These are phyloP conservation scores for Latrodectus hesperus DNA, from an alignment of 2,888 invertebrate species.

Conservation along the genomic window DNA sequence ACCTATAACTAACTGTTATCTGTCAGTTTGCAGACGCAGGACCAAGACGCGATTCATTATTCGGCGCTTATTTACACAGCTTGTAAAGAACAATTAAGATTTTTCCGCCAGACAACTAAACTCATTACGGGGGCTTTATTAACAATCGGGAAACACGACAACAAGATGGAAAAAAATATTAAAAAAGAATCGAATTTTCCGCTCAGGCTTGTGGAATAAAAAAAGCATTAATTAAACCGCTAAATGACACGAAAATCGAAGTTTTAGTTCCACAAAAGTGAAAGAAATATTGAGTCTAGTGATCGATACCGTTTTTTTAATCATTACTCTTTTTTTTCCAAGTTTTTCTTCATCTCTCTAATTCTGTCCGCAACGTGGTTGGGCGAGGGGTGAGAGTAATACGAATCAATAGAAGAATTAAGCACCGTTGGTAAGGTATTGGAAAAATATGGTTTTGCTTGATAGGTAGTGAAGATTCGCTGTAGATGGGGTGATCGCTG, in stretches of 20 bases:
- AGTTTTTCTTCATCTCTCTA: not conserved
- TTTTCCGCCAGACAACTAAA: slow-evolving; percentile 53
- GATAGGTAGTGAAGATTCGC: not conserved
- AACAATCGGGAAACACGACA: slow-evolving; percentile 37
- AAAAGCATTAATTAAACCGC: slow-evolving; percentile 61
- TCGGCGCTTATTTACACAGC: slow-evolving; percentile 49
- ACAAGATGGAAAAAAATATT: not conserved
- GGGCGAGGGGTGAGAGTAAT: not conserved
- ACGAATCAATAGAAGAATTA: not conserved
- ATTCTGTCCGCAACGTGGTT: not conserved
- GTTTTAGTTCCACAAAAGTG: slow-evolving; percentile 41
- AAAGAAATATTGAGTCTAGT: slow-evolving; percentile 41
- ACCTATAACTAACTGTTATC: slow-evolving; percentile 49
- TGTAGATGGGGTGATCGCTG: too few relatives aligned
- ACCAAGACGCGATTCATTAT: slow-evolving; percentile 2
- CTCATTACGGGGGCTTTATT: slow-evolving; percentile 50
- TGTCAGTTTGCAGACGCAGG: slow-evolving; percentile 36
- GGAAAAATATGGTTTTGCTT: not conserved
- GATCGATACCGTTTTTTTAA: slow-evolving; percentile 47
- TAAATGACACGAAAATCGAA: slow-evolving; percentile 56
- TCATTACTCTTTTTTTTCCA: slow-evolving; percentile 32
- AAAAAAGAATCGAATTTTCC: slow-evolving; percentile 41
- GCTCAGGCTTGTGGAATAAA: slow-evolving; percentile 29
- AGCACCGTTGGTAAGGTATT: slow-evolving; percentile 1
- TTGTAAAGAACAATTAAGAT: slow-evolving; percentile 62